Base-by-base conservation (phyloP, 2,113 vertebrate genomes). In the Ctenomys sociabilis region DNA sequence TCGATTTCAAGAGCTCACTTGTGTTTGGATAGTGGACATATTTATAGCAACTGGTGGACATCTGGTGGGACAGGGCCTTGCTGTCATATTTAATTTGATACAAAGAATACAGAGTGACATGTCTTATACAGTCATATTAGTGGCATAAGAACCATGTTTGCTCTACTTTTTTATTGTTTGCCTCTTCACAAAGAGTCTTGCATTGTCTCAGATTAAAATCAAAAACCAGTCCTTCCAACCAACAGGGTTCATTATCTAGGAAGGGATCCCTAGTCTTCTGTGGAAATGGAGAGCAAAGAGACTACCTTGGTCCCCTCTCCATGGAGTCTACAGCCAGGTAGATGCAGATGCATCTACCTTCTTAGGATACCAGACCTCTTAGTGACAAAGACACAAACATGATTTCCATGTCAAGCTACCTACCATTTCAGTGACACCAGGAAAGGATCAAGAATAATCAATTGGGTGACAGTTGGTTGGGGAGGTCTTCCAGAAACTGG, bases 131-230 rank as follows among this genome's bases (percentile, higher is more conserved):
- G 43, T 80, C 6, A 1, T 28, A 64, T 81, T 45, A 81, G 72
- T 66, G 63, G 66, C 26, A 37, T 73, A 49, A 95, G 77, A 81
- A 87, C 52, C 77, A 88, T 14, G 49, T 43, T 95, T 32, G 32
- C 19, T 72, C 75, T 11, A 64, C 26, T 72, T 92, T 40, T 88
- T 12, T 68, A 72, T 77, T 70, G 19, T 70, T 92, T 87, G 37
- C 85, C 11, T 88, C 77, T 87, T 90, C 43, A 72, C 49, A 80
- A 32, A 35, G 57, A 91, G 21, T 45, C 68, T 91, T 91, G 66
- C 54, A 93, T 64, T 66, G 24, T 57, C 30, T 87, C 72, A 88
- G 30, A 92, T 90, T 66, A 80, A 90, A 93, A 77, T 68, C 1
- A 68, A 82, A 90, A 88, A 52, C 32, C 30, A 43, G 59, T 28